Base-by-base conservation (phyloP, 2,113 vertebrate genomes). In the Nanorana parkeri region DNA sequence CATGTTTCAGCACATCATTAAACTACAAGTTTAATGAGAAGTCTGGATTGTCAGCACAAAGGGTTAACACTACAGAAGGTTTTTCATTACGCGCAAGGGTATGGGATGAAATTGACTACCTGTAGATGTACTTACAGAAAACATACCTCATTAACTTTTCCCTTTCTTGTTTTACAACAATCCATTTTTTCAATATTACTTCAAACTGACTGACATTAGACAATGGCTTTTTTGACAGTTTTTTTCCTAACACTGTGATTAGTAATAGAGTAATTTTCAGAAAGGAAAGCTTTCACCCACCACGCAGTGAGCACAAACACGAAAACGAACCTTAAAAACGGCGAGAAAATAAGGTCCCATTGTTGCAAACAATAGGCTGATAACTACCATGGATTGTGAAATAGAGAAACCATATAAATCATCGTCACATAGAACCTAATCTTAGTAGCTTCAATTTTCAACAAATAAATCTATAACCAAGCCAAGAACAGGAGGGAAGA, bases 371-470 rank as follows among this genome's bases (percentile, higher is more conserved):
- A 81, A 74, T 66, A 74, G 64, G 51, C 80, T 81, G 28, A 64
- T 71, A 81, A 74, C 80, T 66, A 56, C 60, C 69, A 55, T 24
- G 67, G 60, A 66, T 66, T 64, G 71, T 81, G 69, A 41, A 81
- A 72, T 74, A 65, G 69, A 81, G 60, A 72, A 74, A 54, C 58
- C 52, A n/a, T 81, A 74, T 81, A 81, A 74, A 81, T 81, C 69
- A 74, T 56, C 65, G 15, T 73, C 80, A 74, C 24, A 81, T 54
- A 73, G 36, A 74, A 81, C 58, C 56, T 74, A 81, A 74, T 81
- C 80, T 81, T 80, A 66, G 69, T 66, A 81, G 61, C 47, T 60
- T 74, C 69, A 74, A 81, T 81, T 81, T 81, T 81, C 79, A 52
- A 54, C 24, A 68, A 67, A 68, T 28, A 81, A 81, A 55, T 65